Percentiles rank a stretch among this genome's conserved stretches.
Evolutionary conservation across 2,113 vertebrate species (phyloP).

Genomic region (Ranitomeya imitator): DNA sequence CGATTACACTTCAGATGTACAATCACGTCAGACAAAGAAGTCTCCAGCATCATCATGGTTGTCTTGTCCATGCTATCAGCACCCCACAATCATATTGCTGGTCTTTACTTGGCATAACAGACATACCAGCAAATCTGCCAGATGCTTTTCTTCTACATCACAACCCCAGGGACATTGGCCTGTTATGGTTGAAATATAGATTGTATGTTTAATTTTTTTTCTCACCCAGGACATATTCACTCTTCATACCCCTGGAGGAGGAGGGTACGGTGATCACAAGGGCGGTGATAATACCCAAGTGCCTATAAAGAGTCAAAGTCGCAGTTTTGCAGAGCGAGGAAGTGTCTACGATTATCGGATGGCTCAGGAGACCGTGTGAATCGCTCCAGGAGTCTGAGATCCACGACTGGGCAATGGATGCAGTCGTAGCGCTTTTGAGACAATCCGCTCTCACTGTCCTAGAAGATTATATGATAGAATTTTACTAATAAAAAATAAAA

Average conservation of each 20-base stretch:
- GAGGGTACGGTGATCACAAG: constrained; percentile 74
- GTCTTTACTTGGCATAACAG: too few relatives aligned
- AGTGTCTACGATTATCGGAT: constrained; percentile 83
- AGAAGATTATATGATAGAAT: too few relatives aligned
- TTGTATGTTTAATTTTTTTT: not conserved
- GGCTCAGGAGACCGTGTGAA: constrained; percentile 82
- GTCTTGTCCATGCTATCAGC: too few relatives aligned
- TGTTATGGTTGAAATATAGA: not conserved
- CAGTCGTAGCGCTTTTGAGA: too few relatives aligned
- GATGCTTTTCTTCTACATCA: not conserved
- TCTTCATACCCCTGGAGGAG: constrained; percentile 86
- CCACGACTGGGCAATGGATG: not conserved
- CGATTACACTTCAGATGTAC: too few relatives aligned
- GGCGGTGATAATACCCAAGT: constrained; percentile 24
- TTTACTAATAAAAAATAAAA: too few relatives aligned
- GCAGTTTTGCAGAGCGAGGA: constrained; percentile 75
- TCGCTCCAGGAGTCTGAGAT: not conserved
- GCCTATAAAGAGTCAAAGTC: constrained; percentile 60
- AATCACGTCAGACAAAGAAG: too few relatives aligned
- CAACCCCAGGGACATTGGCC: not conserved
- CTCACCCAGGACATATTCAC: constrained; percentile 80
- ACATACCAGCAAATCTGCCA: too few relatives aligned
- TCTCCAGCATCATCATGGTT: too few relatives aligned
- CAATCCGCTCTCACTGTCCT: too few relatives aligned
- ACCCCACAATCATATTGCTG: too few relatives aligned